phyloP scores from a whole-genome alignment of 1,140 invertebrate genomes.

The Cryptotermes secundus region DNA sequence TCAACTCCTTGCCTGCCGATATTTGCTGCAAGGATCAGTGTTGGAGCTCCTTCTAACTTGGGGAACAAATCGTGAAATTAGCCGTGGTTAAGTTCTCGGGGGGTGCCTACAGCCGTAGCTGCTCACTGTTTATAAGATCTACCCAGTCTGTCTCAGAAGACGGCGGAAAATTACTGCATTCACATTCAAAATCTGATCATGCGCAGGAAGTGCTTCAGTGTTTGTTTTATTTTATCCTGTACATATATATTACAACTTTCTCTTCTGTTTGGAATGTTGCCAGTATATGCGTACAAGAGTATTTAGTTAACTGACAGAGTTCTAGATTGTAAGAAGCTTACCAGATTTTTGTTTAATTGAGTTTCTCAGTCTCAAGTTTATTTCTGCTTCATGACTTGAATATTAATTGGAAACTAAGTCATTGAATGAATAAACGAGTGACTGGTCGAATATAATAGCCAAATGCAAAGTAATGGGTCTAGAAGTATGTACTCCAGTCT shows the following conservation, averaged over 20 bases:
- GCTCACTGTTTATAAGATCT: neutral
- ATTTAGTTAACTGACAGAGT: no score
- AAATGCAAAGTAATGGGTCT: no score
- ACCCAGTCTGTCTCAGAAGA: neutral
- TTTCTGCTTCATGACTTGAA: no score
- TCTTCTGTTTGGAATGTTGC: neutral
- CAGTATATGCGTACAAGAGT: neutral
- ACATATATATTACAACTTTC: neutral
- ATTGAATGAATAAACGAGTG: no score
- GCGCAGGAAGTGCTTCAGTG: neutral
- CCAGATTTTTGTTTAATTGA: no score
- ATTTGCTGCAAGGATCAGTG: no score
- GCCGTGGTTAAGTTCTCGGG: neutral
- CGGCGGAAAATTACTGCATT: neutral
- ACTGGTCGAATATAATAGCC: no score
- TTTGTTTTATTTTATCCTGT: neutral
- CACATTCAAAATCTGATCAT: neutral
- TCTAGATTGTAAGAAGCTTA: no score
- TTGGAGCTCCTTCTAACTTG: neutral
- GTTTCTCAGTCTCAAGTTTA: no score
- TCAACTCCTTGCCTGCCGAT: no score
- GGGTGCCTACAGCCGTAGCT: neutral
- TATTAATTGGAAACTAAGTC: no score
- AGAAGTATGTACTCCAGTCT: no score
- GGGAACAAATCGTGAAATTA: neutral